Base-by-base conservation (phyloP, 2,888 invertebrate species). In the Mechanitis mazaeus region DNA sequence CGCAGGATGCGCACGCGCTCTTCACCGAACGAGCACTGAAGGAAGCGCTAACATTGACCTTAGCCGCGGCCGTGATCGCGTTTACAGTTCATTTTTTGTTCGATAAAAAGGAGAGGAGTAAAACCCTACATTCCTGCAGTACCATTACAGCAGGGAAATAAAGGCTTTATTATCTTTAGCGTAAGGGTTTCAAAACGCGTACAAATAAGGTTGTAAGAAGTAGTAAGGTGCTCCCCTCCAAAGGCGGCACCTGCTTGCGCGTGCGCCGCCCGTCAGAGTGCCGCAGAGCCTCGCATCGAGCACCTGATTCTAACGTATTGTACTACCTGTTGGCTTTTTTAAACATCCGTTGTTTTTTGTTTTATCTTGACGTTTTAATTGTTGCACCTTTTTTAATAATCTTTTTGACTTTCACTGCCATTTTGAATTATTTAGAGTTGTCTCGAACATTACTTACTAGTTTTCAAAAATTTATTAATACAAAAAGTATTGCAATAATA, bases 21-120 rank as follows among this genome's bases (percentile, higher is more conserved):
- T 86, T 84, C 85, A 81, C 90, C 84, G 81, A 87, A 83, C 87
- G 87, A 81, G 82, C 84, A 90, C 90, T 90, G 90, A 90, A 90
- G 90, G 90, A 90, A 90, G 89, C 88, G 84, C 88, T 89, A 90
- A 89, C 89, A 90, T 90, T 90, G 90, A 90, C 90, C 90, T 90
- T 90, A 89, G 86, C 82, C 77, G 83, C 87, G 89, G 90, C 89
- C 90, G 90, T 89, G 90, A 89, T 90, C 90, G 90, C 89, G 87
- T 90, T 90, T 90, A 90, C 90, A 90, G 90, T 90, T 90, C 89
- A 90, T 89, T 90, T 90, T 90, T 90, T 90, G 89, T 87, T 88
- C 89, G 87, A 89, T 90, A 90, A 90, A 90, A 90, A 90, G 90
- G 90, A 90, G 90, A 90, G 90, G 87, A 90, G 88, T 88, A 87